Evolutionary conservation across 1,140 invertebrate species (phyloP).

Genomic region (Temnothorax curvispinosus): DNA sequence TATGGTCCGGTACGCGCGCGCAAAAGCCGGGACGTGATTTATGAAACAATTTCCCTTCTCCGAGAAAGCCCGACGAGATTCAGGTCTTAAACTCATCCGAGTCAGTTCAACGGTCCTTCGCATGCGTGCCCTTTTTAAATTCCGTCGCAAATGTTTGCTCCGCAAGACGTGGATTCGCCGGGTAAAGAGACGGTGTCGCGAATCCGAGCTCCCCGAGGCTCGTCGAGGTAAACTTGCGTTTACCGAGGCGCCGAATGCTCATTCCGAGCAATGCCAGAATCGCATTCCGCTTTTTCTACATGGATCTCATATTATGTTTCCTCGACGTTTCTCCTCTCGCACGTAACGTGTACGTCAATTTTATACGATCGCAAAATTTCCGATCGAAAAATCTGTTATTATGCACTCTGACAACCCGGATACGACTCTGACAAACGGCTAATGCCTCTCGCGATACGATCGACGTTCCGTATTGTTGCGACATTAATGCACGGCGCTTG

Average conservation of each 20-base stretch:
- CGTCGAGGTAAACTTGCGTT: not conserved
- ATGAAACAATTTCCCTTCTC: slow-evolving; percentile 69
- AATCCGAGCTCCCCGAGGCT: not conserved
- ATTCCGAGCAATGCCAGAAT: not conserved
- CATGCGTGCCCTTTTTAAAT: not conserved
- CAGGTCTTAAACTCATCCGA: slow-evolving; percentile 50
- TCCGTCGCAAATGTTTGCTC: not conserved
- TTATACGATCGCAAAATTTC: not conserved
- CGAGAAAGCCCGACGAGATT: slow-evolving; percentile 38
- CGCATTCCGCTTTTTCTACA: not conserved
- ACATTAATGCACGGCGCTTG: slow-evolving; percentile 11
- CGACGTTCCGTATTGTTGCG: slow-evolving; percentile 18
- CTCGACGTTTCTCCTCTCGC: not conserved
- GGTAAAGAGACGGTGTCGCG: not conserved
- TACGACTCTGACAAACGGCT: not conserved
- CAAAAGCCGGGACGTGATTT: slow-evolving; percentile 63
- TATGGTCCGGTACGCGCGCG: not conserved
- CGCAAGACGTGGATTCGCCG: not conserved
- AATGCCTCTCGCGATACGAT: slow-evolving; percentile 18
- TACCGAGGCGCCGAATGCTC: not conserved
- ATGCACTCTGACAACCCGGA: slow-evolving; percentile 11
- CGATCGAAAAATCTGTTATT: slow-evolving; percentile 5
- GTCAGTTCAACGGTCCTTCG: not conserved
- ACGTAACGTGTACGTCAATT: not conserved
- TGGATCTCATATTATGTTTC: not conserved